Evolutionary conservation across 2,888 invertebrate species (phyloP).

Genomic region (Ophioninae sp.): DNA sequence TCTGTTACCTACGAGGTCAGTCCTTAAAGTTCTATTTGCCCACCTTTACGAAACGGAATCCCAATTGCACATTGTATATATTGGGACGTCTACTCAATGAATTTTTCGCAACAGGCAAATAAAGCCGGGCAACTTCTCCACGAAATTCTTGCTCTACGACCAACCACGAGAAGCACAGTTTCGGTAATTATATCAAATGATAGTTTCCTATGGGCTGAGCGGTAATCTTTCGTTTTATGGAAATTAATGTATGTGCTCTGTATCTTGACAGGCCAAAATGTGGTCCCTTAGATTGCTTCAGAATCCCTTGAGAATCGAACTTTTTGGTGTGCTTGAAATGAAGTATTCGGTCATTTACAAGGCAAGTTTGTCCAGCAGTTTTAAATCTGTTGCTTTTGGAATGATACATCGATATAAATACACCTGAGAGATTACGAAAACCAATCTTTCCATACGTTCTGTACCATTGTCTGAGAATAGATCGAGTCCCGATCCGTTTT

Average conservation of each 20-base stretch:
- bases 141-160: slow-evolving; percentile 26
- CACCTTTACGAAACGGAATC: background rate
- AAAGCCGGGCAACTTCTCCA: slow-evolving; percentile 43
- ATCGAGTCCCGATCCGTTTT: background rate
- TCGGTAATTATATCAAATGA: slow-evolving; percentile 27
- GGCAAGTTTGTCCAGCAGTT: background rate
- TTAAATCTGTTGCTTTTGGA: background rate
- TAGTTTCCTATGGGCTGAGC: background rate
- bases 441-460: background rate
- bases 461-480: background rate
- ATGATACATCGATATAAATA: background rate
- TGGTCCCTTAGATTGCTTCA: too few relatives aligned
- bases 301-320: too few relatives aligned
- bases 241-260: too few relatives aligned
- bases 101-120: slow-evolving; percentile 48
- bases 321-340: too few relatives aligned
- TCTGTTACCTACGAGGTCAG: slow-evolving; percentile 42
- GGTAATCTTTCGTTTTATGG: background rate
- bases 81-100: background rate
- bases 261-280: too few relatives aligned
- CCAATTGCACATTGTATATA: background rate
- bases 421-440: background rate
- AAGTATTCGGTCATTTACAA: too few relatives aligned
- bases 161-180: slow-evolving; percentile 10
- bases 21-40: background rate